phyloP scores from a whole-genome alignment of 1,140 invertebrate genomes.

The Brachionus angularis region DNA sequence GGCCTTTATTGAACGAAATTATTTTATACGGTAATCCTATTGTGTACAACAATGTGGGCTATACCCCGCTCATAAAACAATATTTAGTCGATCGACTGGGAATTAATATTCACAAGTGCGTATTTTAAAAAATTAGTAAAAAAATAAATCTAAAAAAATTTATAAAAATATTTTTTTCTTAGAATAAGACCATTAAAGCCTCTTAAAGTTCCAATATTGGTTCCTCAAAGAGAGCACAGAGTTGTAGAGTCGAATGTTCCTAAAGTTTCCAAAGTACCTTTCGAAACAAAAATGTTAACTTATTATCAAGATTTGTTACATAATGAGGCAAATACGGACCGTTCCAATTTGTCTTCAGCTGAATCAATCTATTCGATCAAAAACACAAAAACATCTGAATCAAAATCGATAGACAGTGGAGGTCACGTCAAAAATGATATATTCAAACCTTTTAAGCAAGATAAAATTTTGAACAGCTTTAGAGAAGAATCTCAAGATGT shows the following conservation, averaged over 20 bases:
- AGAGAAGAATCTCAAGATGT: neutral
- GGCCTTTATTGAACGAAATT: conserved; percentile 55
- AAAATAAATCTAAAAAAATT: neutral
- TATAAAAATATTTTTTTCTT: neutral
- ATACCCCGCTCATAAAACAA: conserved; percentile 54
- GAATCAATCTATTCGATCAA: conserved; percentile 7
- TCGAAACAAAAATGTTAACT: conserved; percentile 21
- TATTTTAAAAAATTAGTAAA: neutral
- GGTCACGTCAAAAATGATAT: conserved; percentile 30
- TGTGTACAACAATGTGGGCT: conserved; percentile 51
- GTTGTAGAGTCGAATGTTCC: conserved; percentile 6
- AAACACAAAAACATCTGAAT: neutral
- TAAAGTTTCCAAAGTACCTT: conserved; percentile 11
- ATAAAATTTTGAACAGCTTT: conserved; percentile 32
- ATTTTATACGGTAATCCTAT: conserved; percentile 56
- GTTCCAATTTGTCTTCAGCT: conserved; percentile 14
- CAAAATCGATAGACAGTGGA: conserved; percentile 10
- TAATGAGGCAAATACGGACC: neutral
- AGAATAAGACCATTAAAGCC: conserved; percentile 40
- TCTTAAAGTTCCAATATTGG: conserved; percentile 10
- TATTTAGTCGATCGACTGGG: conserved; percentile 54
- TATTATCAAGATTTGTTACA: conserved; percentile 26
- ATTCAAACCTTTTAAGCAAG: conserved; percentile 23
- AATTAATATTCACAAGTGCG: conserved; percentile 50
- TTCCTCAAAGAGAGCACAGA: conserved; percentile 1